Conservation (phyloP, 2,888 invertebrate species). For the Abscondita cerata region DNA sequence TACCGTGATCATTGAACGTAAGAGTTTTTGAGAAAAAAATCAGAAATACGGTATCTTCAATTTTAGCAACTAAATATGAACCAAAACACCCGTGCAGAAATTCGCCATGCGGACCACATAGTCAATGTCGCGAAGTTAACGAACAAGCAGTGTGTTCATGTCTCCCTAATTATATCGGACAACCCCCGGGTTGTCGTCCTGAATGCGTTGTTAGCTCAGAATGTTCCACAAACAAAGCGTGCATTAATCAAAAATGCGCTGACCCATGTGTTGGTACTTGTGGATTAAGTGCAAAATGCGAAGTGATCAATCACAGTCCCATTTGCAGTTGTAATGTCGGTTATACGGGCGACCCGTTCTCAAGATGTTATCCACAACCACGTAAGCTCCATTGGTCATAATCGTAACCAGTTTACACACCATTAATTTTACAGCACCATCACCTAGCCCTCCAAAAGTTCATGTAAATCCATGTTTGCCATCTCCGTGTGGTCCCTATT, state of each 20-base stretch:
- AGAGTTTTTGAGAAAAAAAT: too few species aligned
- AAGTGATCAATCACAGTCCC: constrained; percentile 79
- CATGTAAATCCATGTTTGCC: constrained; percentile 74
- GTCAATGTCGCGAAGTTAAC: constrained; percentile 69
- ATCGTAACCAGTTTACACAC: background rate
- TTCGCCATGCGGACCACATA: constrained; percentile 77
- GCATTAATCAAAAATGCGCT: constrained; percentile 74
- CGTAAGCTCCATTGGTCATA: constrained; percentile 44
- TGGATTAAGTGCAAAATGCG: constrained; percentile 72
- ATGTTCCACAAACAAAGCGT: constrained; percentile 71
- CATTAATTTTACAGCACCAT: constrained; percentile 14
- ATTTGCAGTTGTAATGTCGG: constrained; percentile 69
- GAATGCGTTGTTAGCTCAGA: constrained; percentile 76
- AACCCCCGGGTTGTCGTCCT: constrained; percentile 73
- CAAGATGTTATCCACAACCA: constrained; percentile 60
- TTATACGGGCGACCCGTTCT: constrained; percentile 77
- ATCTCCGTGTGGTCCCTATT: constrained; percentile 80
- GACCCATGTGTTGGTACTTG: constrained; percentile 80
- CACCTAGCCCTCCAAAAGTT: constrained; percentile 43
- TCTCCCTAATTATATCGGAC: constrained; percentile 69
- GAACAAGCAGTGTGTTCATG: constrained; percentile 70
- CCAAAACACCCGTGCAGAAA: constrained; percentile 70
- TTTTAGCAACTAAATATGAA: constrained; percentile 49
- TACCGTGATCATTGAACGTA: constrained; percentile 56
- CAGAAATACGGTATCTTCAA: background rate